Conservation (phyloP, 2,113 vertebrate genomes). For the Sminthopsis crassicaudata region DNA sequence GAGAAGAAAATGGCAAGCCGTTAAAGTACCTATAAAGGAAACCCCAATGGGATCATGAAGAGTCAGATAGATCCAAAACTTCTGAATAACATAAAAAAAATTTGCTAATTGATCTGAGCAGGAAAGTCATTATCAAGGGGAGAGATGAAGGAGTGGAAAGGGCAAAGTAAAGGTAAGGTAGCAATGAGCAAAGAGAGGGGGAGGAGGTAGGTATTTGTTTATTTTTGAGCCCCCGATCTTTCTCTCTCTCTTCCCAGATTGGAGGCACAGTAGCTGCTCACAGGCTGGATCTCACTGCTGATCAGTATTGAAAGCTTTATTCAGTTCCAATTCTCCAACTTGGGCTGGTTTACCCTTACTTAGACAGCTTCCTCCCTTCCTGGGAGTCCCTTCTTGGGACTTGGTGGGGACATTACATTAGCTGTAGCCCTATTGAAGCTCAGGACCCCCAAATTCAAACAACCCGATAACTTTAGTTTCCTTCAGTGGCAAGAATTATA, state of each 20-base stretch:
- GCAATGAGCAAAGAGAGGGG: background rate
- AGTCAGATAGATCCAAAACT: background rate
- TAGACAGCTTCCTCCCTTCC: background rate
- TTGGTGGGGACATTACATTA: background rate
- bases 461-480: background rate
- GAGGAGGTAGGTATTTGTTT: background rate
- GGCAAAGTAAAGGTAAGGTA: background rate
- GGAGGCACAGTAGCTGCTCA: background rate
- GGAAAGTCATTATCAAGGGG: background rate
- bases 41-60: background rate
- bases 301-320: background rate
- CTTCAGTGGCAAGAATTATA: background rate
- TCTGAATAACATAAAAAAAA: background rate
- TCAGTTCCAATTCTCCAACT: background rate
- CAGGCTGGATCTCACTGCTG: background rate
- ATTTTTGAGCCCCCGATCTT: background rate
- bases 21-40: background rate
- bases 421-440: background rate
- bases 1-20: background rate
- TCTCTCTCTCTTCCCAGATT: background rate
- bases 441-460: background rate
- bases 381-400: background rate
- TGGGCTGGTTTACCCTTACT: background rate
- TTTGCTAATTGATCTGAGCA: background rate
- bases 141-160: background rate